Evolutionary conservation across 1,140 invertebrate species (phyloP), one percentile per base, ranked within the genome.

Genomic region (Muscidifurax raptorellus): DNA sequence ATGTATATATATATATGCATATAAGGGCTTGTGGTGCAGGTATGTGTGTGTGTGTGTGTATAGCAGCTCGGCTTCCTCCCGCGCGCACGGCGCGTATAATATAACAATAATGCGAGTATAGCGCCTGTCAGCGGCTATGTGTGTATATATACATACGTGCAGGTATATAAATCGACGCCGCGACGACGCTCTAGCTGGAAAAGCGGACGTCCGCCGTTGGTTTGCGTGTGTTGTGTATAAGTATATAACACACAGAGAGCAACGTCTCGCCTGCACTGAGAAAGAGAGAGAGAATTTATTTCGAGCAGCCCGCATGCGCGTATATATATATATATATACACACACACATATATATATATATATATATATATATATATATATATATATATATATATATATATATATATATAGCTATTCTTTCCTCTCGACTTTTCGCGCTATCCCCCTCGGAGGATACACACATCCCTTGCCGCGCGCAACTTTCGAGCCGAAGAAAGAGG

Each of bases 391-490:
- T n/a, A n/a, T n/a, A n/a, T n/a, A n/a, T n/a, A n/a, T n/a, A n/a
- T n/a, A n/a, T n/a, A n/a, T n/a, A n/a, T n/a, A n/a, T n/a, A 59
- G n/a, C 52, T 18, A 59, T 59, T 59, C 52, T 59, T 59, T 59
- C 5, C 52, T 59, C 52, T 69, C 66, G 74, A 76, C 47, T 77
- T 77, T 77, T 59, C 52, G 52, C 52, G 36, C 36, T 52, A 47
- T 76, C 40, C 74, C 47, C 76, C 28, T 47, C 15, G 52, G 52
- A 30, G 76, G 15, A 30, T 22, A 30, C n/a, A n/a, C 25, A 30
- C 74, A 47, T 28, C 67, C 3, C 74, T 6, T 10, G 74, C 74
- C 71, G 22, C 36, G 22, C 9, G n/a, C 22, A 40, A 25, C 27
- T 76, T 10, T 22, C 36, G 15, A 72, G 71, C 18, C 18, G 18